Conservation (phyloP, 2,888 invertebrate genomes). For the Nomada ruficornis region DNA sequence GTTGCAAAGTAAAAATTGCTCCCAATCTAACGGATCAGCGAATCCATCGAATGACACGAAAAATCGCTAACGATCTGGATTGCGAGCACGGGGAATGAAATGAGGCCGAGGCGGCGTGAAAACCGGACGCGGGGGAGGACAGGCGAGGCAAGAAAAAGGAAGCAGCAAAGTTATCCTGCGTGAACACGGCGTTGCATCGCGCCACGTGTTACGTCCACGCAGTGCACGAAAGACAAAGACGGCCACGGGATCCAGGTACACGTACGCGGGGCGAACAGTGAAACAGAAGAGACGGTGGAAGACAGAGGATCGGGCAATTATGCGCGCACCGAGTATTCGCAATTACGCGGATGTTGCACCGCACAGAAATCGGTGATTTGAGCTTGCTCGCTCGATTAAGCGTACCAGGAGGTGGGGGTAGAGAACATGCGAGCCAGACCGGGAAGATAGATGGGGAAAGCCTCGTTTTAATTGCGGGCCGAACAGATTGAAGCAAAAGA, state of each 20-base stretch:
- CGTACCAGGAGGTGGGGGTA: slow-evolving; percentile 46
- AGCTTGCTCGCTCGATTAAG: slow-evolving; percentile 61
- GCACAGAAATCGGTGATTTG: slow-evolving; percentile 72
- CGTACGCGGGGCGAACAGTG: slow-evolving; percentile 26
- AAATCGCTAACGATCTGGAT: slow-evolving; percentile 18
- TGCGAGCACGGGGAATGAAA: slow-evolving; percentile 6
- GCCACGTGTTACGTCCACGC: slow-evolving; percentile 55
- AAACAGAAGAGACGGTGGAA: slow-evolving; percentile 43
- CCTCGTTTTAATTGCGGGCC: slow-evolving; percentile 49
- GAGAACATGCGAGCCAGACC: slow-evolving; percentile 36
- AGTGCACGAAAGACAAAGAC: slow-evolving; percentile 22
- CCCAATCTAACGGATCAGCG: no score
- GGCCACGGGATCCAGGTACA: slow-evolving; percentile 13
- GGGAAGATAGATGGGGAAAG: slow-evolving; percentile 58
- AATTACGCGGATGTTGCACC: slow-evolving; percentile 71
- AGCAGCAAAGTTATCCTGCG: slow-evolving; percentile 53
- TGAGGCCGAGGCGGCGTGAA: slow-evolving; percentile 18
- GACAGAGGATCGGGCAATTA: slow-evolving; percentile 69
- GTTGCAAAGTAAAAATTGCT: no score
- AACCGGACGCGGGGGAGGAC: slow-evolving; percentile 1
- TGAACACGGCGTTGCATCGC: slow-evolving; percentile 44
- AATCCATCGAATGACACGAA: neutral
- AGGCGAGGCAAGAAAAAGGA: slow-evolving; percentile 43
- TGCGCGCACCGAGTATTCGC: slow-evolving; percentile 72
- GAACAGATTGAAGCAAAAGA: slow-evolving; percentile 45